phyloP scores from a whole-genome alignment of 2,888 invertebrate species.

The Ditylenchus weischeri region DNA sequence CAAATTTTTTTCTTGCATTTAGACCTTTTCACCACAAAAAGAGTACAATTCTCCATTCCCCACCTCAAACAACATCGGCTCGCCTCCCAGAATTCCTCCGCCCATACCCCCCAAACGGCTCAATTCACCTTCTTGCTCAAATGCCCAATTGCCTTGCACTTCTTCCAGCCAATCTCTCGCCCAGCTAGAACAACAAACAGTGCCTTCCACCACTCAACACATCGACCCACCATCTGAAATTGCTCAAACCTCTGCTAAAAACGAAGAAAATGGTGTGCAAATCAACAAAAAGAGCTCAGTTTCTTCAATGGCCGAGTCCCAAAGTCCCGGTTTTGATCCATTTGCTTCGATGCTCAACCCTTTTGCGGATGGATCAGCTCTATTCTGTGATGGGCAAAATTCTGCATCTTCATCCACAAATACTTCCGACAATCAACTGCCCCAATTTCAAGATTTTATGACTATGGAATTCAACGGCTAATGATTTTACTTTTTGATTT shows the following conservation, averaged over 20 bases:
- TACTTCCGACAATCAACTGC: background rate
- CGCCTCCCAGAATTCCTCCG: too few species aligned
- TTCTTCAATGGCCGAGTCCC: background rate
- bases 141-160: too few species aligned
- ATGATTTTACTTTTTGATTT: too few species aligned
- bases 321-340: background rate
- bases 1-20: too few species aligned
- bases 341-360: slow-evolving; percentile 13
- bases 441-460: slow-evolving; percentile 16
- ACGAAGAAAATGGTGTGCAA: background rate
- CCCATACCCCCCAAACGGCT: too few species aligned
- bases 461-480: slow-evolving; percentile 10
- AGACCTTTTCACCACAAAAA: too few species aligned
- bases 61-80: too few species aligned
- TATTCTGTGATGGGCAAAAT: background rate
- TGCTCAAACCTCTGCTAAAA: background rate
- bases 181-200: background rate
- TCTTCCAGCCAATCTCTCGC: too few species aligned
- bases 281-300: background rate
- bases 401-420: background rate
- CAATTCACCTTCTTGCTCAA: too few species aligned
- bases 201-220: background rate
- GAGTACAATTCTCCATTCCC: too few species aligned
- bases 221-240: background rate
- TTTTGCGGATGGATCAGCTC: background rate